Evolutionary conservation across 2,797 vertebrate genomes (phyloP).

Genomic region (Caiman crocodilus): DNA sequence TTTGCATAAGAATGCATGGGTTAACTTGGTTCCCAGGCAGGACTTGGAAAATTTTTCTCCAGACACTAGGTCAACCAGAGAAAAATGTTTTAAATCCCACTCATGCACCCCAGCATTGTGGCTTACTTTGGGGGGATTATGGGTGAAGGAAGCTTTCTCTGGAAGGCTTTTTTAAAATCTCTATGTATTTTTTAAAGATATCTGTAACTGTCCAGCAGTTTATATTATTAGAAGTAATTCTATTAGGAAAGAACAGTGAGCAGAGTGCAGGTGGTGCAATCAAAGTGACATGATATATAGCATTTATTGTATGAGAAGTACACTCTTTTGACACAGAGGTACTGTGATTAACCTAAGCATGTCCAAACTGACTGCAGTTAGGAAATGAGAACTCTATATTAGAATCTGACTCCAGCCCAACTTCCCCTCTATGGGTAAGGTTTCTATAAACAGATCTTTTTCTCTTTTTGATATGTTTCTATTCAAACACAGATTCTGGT

Average conservation of each 20-base stretch:
- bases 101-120: neutral
- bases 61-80: no score
- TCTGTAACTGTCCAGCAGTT: neutral
- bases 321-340: neutral
- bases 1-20: no score
- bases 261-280: neutral
- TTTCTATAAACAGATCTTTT: neutral
- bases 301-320: neutral
- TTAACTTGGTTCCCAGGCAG: no score
- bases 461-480: neutral
- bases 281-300: neutral
- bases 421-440: neutral
- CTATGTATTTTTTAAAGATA: neutral
- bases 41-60: no score
- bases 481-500: neutral
- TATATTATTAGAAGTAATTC: neutral
- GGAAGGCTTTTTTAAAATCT: neutral
- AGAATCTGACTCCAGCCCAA: neutral
- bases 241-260: neutral
- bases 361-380: neutral
- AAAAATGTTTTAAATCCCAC: no score
- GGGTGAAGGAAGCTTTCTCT: neutral
- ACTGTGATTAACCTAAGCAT: neutral
- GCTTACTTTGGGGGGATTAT: neutral
- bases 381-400: neutral